Base-by-base conservation (phyloP, 2,113 vertebrate species). In the Gambusia holbrooki region DNA sequence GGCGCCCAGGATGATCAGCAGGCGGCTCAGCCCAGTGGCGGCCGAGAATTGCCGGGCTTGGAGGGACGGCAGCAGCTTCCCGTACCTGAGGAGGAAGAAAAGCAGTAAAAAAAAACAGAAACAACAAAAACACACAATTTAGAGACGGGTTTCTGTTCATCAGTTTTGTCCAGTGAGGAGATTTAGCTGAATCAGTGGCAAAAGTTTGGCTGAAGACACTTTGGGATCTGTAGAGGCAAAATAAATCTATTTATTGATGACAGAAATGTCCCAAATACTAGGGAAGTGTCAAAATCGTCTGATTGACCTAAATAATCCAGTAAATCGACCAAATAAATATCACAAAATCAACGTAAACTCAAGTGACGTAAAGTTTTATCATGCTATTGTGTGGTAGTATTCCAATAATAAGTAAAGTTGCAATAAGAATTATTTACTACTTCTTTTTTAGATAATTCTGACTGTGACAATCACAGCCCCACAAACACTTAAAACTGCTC, bases 1-100 rank as follows among this genome's bases (percentile, higher is more conserved):
- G n/a, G 83, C 80, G 15, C 95, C 94, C 37, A 95, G 75, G 81
- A 96, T 95, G 61, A 95, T 91, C 73, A 95, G 88, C 75, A 96
- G 81, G 70, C 95, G 93, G 80, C 89, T 95, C 75, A 95, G 87
- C 1, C 94, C 95, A 3, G 92, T 92, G 28, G 95, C 95, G 35
- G 95, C 95, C 3, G 92, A 94, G 40, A 96, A 93, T 91, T 96
- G 95, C 86, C 81, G 87, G 82, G 88, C 86, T 66, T 96, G 95
- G 67, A 94, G 90, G 0, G 90, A 94, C 0, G 94, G 92, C 81
- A 96, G 65, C 86, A 95, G 81, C 77, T 93, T 91, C 19, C 87
- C 89, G 67, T 93, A 94, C 94, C 95, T 95, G 77, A 17, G 76
- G 33, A 72, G 30, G 83, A 35, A n/a, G 45, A 6, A 14, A 4